Base-by-base conservation (phyloP, 2,113 vertebrate species). In the Peromyscus californicus region DNA sequence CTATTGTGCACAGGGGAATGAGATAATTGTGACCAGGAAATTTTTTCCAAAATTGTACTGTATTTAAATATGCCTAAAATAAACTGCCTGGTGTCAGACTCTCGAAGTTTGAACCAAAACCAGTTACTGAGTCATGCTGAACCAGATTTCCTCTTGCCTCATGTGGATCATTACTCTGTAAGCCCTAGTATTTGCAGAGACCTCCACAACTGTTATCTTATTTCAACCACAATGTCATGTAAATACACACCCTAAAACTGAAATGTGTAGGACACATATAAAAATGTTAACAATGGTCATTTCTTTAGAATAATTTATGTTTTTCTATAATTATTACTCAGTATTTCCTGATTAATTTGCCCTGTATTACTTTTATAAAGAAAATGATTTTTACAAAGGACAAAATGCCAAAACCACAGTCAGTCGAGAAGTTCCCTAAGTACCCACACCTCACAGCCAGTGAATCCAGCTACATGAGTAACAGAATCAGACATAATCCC, bases 281-380 rank as follows among this genome's bases (percentile, higher is more conserved):
- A 84, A 96, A 67, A 90, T 69, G 8, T 94, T 92, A 87, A 72
- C 22, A 95, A n/a, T 61, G 19, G 19, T 51, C 72, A 45, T 75
- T 91, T 91, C 76, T 93, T 69, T 76, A 7, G 15, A 95, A 36
- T 69, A 93, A 78, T 65, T 83, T 76, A 54, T 39, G 7, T 5
- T 63, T 95, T 93, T 88, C 75, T 94, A 57, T 7, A 92, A 1
- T 26, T 96, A 10, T 33, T 83, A 67, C 65, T 16, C 36, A 93
- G 22, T 31, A 16, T 83, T 93, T 97, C 54, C 45, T 95, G 67
- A 67, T 67, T 76, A 59, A 78, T 95, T 31, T 89, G 91, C 26
- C 21, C 24, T 78, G 2, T 59, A 26, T 63, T 90, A 91, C 11
- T 79, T 96, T 78, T 95, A 78, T 33, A 19, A 31, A 74, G 82